Base-by-base conservation (phyloP, 2,888 invertebrate species). In the Ochropleura plecta region DNA sequence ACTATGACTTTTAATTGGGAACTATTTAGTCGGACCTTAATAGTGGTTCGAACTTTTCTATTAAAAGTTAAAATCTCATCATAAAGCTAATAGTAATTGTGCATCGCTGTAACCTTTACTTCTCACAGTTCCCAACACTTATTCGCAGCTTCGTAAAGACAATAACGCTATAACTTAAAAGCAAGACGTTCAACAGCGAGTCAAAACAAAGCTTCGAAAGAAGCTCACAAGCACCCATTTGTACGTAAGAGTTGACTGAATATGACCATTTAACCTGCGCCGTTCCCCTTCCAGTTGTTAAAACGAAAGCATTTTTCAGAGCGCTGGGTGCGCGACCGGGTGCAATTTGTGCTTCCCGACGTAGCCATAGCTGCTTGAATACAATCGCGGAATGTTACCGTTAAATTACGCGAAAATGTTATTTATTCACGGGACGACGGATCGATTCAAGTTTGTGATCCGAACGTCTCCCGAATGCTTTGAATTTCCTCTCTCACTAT, bases 281-380 rank as follows among this genome's bases (percentile, higher is more conserved):
- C 86, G 86, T 88, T 89, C 88, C 86, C 90, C 88, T 89, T 88
- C 89, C 83, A 85, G 88, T 91, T 91, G 91, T 91, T 91, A 92
- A 93, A 92, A 93, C 90, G 91, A 90, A 89, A 90, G 89, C 90
- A 94, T 94, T 93, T 94, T 92, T 94, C 93, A 92, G 87, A 68
- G 86, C 88, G 88, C 82, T 84, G 85, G 87, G 81, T 84, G 86
- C 88, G 88, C 87, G 88, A 87, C 89, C 88, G 90, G 87, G 85
- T 86, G 92, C 93, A 92, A 94, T 95, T 94, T 94, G 93, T 93
- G 92, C 91, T 87, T 88, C 91, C 91, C 89, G 90, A 91, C 93
- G 87, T 89, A 87, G 89, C 88, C 73, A 84, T 85, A 89, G 87
- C 86, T 76, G 87, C 85, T 88, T 84, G 89, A 91, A 91, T 89